A percentile compares a stretch with the other conserved stretches of the same genome.
These are phyloP conservation scores for Tyto alba DNA, from an alignment of 2,113 vertebrate genomes.

Conservation along the genomic window DNA sequence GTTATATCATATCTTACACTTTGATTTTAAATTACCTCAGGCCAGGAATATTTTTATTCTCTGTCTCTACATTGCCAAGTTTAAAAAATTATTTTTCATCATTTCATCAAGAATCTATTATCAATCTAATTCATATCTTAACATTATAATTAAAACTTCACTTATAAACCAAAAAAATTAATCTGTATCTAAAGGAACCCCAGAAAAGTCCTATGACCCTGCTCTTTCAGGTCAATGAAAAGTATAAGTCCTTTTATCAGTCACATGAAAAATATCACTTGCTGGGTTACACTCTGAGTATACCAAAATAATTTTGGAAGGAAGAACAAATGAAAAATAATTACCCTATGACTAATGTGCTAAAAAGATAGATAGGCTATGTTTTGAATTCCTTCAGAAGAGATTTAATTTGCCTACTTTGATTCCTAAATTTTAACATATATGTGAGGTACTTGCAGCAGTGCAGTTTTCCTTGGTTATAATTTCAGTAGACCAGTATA, in stretches of 20 bases:
- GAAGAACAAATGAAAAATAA: not conserved
- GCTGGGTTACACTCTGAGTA: not conserved
- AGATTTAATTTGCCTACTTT: not conserved
- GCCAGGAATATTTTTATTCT: not conserved
- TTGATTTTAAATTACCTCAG: not conserved
- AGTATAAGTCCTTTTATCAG: not conserved
- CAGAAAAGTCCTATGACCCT: not conserved
- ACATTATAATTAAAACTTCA: not conserved
- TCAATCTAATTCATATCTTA: not conserved
- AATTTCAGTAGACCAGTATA: not conserved
- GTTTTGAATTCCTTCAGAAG: not conserved
- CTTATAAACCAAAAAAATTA: not conserved
- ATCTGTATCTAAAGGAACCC: not conserved
- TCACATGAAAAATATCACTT: not conserved
- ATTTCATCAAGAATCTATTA: not conserved
- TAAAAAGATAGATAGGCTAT: not conserved
- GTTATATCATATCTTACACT: not conserved
- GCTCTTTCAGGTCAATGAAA: not conserved
- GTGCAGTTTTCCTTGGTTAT: not conserved
- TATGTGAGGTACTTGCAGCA: not conserved
- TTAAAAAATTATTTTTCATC: not conserved
- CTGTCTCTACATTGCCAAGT: not conserved
- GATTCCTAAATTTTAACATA: not conserved
- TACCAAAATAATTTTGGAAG: not conserved
- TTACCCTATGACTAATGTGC: not conserved